Evolutionary conservation across 2,797 vertebrate genomes (phyloP), one percentile per base, ranked within the genome.

Genomic region (Urosaurus nigricauda): DNA sequence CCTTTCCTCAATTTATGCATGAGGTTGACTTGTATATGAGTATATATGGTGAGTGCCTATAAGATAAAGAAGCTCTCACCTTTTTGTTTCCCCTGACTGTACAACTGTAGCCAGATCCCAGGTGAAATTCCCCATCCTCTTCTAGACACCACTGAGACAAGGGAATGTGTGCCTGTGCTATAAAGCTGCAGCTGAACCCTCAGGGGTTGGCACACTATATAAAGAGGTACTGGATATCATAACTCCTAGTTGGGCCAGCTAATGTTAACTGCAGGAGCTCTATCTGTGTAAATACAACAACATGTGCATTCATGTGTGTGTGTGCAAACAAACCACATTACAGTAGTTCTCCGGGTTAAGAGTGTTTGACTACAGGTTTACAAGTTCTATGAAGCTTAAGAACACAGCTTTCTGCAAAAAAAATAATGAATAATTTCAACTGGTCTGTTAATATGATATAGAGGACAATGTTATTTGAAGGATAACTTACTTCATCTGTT

Each of bases 401-500:
- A 79, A 78, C 37, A 63, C 24, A 73, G 32, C 6, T 47, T 9
- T 3, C 35, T 63, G 21, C 14, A 29, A 19, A 4, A 77, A 51
- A 68, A 65, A 26, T 26, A 51, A 53, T 26, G 14, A 47, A 60
- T 58, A 21, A 13, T 13, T 63, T 37, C 32, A 77, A 26, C 5
- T 56, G 56, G 21, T 1, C 4, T 11, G 4, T 78, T 35, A 75
- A 81, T 21, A 70, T 35, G 19, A 26, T 53, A 70, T 3, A 40
- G 43, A 74, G 40, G 40, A 56, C 2, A 32, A 71, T 11, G 77
- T 58, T 77, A 86, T 75, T 53, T 43, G 26, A 83, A 56, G 70
- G 1, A 90, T n/a, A 74, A 93, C 96, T 96, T 90, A 96, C 96
- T 96, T 96, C 96, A 96, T 96, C 92, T 96, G 96, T 93, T 96